Base-by-base conservation (phyloP, 1,140 invertebrate species). In the Ceratina calcarata region DNA sequence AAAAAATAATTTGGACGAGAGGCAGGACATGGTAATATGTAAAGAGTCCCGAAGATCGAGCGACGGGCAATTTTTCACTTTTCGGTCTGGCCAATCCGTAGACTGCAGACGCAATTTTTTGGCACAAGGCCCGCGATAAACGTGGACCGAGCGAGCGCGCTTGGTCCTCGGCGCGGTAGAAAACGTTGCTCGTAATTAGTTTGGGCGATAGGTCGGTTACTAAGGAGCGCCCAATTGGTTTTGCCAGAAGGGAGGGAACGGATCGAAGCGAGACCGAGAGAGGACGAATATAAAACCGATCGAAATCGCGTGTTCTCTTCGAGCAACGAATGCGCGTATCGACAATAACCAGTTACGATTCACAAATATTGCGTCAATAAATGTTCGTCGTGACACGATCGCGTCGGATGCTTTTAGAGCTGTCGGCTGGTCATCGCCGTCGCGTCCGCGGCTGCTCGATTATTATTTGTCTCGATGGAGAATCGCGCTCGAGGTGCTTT, bases 171-270 rank as follows among this genome's bases (percentile, higher is more conserved):
- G 2, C 32, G 32, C 58, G 37, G 20, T 45, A 74, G 58, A 78
- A 45, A 77, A 62, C 80, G 58, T 20, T 16, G 66, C 58, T 65
- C 24, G 80, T 81, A 81, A 81, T 81, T 81, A 81, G 74, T 81
- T 70, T 70, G 49, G 67, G 65, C 74, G 74, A 58, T 66, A 62
- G 60, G 32, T 69, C 75, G 22, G 73, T 53, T 24, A 64, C 22
- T 66, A 60, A 81, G 67, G 20, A 71, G 60, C 61, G 53, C 18
- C 71, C 64, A 57, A 80, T 75, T 68, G 72, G 24, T 76, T 24
- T 61, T 32, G 62, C 72, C 20, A 61, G 60, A 18, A 32, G 32
- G 16, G 13, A 22, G 4, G 53, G n/a, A 57, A 45, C 37, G 37
- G 37, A 45, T 45, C 37, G 37, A 45, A 45, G 10, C 37, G 37